Base-by-base conservation (phyloP, 2,113 vertebrate species). In the Miniopterus natalensis region DNA sequence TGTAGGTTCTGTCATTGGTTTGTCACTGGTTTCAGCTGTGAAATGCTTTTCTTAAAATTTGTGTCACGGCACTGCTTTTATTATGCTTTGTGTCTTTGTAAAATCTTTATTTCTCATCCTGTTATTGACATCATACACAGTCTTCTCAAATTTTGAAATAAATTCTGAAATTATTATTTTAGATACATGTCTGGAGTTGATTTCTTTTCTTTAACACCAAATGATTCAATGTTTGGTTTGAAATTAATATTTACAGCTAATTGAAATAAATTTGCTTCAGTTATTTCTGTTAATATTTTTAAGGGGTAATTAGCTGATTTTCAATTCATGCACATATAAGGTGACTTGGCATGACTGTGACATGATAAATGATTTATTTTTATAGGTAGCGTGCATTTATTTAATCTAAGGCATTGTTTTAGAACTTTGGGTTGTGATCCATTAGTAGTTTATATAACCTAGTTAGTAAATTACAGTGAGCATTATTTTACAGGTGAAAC, bases 111-210 rank as follows among this genome's bases (percentile, higher is more conserved):
- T 77, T 93, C 47, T 71, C 8, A 80, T 71, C 45, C 49, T 83
- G 2, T 74, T 94, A 93, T 21, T 51, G 74, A 86, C 20, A 80
- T 5, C 3, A 65, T 51, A 14, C 27, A 42, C 6, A 83, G 5
- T 53, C 70, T 87, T 92, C 40, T 29, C 77, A 90, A 49, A 71
- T 80, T 74, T 93, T 66, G 45, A 94, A 94, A 61, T 59, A 90
- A 49, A 71, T 80, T 74, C 92, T 66, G 45, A 94, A 94, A 61
- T 59, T n/a, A 70, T 47, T 84, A 42, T 86, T 96, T 96, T 93
- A 51, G 42, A 29, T 59, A 90, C 23, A 89, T 81, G 42, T 78
- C n/a, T 86, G 20, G 63, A 92, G 6, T 74, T 91, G 59, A 78
- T 57, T 78, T n/a, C 49, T 93, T 88, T 91, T 84, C 42, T 87